phyloP scores from a whole-genome alignment of 2,888 invertebrate genomes.

The Unio delphinus region DNA sequence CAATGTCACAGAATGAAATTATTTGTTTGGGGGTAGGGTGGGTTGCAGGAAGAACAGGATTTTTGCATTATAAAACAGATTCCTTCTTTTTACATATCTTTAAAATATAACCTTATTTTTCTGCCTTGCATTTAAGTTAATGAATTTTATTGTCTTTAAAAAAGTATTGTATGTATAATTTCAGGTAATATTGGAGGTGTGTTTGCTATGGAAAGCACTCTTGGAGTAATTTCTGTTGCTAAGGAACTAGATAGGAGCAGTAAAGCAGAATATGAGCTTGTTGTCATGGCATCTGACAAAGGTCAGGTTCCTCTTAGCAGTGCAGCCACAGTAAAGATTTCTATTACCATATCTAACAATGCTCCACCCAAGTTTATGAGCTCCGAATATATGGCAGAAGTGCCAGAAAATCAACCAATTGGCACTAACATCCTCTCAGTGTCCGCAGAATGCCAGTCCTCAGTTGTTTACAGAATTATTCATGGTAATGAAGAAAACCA shows the following conservation, averaged over 20 bases:
- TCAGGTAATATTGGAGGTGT: constrained; percentile 88
- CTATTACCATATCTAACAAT: constrained; percentile 93
- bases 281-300: constrained; percentile 92
- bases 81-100: too few relatives aligned
- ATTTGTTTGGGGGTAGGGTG: too few relatives aligned
- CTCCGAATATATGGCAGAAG: constrained; percentile 54
- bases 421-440: constrained; percentile 55
- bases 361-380: constrained; percentile 87
- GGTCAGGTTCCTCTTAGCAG: constrained; percentile 80
- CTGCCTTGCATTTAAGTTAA: neutral
- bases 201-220: constrained; percentile 84
- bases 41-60: too few relatives aligned
- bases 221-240: constrained; percentile 78
- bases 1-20: too few relatives aligned
- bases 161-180: constrained; percentile 30
- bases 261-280: constrained; percentile 79
- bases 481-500: constrained; percentile 84
- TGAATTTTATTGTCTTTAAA: neutral
- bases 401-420: constrained; percentile 57
- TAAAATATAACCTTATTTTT: too few relatives aligned
- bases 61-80: too few relatives aligned
- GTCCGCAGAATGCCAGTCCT: constrained; percentile 58
- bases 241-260: constrained; percentile 76
- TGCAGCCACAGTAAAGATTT: constrained; percentile 88
- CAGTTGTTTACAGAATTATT: constrained; percentile 79